Evolutionary conservation across 2,888 invertebrate species (phyloP), one percentile per base, ranked within the genome.

Genomic region (Drosophila buzzatii): DNA sequence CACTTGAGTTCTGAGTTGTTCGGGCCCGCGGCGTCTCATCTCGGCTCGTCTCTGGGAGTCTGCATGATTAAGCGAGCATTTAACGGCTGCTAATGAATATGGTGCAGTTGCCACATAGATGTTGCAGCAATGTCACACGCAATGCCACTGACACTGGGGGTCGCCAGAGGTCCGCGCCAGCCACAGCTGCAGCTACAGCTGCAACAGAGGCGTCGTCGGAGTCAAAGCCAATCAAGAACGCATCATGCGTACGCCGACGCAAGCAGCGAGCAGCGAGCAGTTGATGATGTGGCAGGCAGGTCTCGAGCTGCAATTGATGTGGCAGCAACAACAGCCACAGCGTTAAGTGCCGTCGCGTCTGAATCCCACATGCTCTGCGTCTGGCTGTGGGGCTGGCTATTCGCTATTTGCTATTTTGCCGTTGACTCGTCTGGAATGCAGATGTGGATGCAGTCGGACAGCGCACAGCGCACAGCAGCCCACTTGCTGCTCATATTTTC

Each of bases 11-110:
- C 59, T 76, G 67, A 79, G 83, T 74, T 74, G 52, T 45, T 53
- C 31, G 52, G 47, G 58, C 55, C 59, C 70, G 23, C 58, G 42
- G 57, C 65, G 35, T 20, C 27, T 27, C 27, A 27, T 27, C 27
- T 27, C 6, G 27, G 5, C 27, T 27, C 27, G 27, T 27, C 23
- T 10, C n/a, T 9, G 27, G 10, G n/a, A 27, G n/a, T 27, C 27
- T 23, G 55, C 23, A 82, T 89, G 89, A 88, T 89, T 83, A 85
- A 88, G 78, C 74, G 89, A 82, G 83, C 88, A 89, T 89, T 88
- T 88, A 88, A 85, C 79, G 87, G 83, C 87, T 86, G 79, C 87
- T 87, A 87, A 89, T 89, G 89, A 87, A 88, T 89, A 81, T 83
- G 84, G 82, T 89, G 85, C 89, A 76, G 70, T 65, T 66, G 77